A percentile compares a stretch with the other conserved stretches of the same genome.
Evolutionary conservation across 2,113 vertebrate genomes (phyloP).

Genomic region (Nipponia nippon): DNA sequence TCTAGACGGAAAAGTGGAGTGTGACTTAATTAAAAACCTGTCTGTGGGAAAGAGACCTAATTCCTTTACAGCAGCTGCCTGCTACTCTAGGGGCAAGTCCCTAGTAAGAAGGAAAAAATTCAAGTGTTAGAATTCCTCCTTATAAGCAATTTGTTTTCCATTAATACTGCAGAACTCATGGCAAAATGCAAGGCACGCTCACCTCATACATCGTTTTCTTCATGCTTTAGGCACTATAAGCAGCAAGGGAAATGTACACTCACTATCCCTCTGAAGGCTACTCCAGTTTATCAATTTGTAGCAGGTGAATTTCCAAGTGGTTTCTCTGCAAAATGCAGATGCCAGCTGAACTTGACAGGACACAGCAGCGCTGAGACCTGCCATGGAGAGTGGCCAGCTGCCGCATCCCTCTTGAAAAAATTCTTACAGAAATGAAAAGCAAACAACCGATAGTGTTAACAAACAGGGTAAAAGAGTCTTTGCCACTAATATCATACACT

Average conservation of each 20-base stretch:
- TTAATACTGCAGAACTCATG: constrained; percentile 49
- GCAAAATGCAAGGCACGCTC: constrained; percentile 62
- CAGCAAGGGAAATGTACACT: neutral
- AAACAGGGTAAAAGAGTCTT: constrained; percentile 1
- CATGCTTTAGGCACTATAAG: constrained; percentile 50
- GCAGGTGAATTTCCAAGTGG: neutral
- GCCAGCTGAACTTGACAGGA: neutral
- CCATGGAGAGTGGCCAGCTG: neutral
- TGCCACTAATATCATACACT: constrained; percentile 14
- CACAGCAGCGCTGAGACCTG: neutral
- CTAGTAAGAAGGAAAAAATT: neutral
- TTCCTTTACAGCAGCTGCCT: neutral
- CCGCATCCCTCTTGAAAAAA: neutral
- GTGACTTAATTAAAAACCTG: neutral
- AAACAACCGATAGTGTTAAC: neutral
- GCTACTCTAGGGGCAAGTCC: neutral
- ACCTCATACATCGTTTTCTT: neutral
- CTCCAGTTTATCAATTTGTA: neutral
- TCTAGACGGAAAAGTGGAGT: neutral
- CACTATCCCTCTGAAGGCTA: neutral
- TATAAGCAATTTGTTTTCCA: constrained; percentile 18
- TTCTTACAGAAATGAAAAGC: neutral
- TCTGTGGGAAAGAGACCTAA: neutral
- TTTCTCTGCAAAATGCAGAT: neutral
- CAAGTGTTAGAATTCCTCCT: neutral